Conservation (phyloP, 2,888 invertebrate genomes). For the Eupithecia pulchellata region DNA sequence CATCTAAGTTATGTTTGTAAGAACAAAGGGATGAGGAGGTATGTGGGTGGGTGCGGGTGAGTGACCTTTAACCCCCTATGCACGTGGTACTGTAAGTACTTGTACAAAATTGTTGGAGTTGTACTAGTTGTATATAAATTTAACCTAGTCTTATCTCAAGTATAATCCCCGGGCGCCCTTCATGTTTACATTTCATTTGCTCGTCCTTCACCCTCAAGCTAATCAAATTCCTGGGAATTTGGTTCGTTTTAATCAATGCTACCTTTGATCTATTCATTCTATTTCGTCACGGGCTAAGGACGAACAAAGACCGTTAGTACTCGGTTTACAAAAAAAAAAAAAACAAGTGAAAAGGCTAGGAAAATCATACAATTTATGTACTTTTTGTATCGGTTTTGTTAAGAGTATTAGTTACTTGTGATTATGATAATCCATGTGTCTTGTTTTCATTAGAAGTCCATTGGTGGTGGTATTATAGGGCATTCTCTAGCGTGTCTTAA, state of each 20-base stretch:
- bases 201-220: slow-evolving; percentile 50
- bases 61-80: slow-evolving; percentile 56
- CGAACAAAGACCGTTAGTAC: not conserved
- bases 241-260: slow-evolving; percentile 29
- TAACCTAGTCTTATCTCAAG: slow-evolving; percentile 43
- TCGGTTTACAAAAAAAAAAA: not conserved
- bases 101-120: slow-evolving; percentile 50
- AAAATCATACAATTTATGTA: not conserved
- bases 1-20: slow-evolving; percentile 45
- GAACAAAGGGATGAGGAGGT: slow-evolving; percentile 53
- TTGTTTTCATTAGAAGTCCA: too few species aligned
- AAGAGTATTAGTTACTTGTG: too few species aligned
- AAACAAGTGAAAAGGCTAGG: not conserved
- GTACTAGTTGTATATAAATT: slow-evolving; percentile 43
- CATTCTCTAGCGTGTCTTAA: too few species aligned
- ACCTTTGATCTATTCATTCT: slow-evolving; percentile 35
- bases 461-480: too few species aligned
- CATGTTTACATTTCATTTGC: slow-evolving; percentile 62
- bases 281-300: slow-evolving; percentile 5
- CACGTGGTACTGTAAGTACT: slow-evolving; percentile 56
- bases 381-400: too few species aligned
- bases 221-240: slow-evolving; percentile 45
- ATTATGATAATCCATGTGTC: too few species aligned
- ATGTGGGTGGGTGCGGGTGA: slow-evolving; percentile 53
- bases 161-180: slow-evolving; percentile 45